Percentiles rank a stretch among this genome's conserved stretches.
These are phyloP conservation scores for Gymnarchus niloticus DNA, from an alignment of 2,113 vertebrate species.

Conservation along the genomic window DNA sequence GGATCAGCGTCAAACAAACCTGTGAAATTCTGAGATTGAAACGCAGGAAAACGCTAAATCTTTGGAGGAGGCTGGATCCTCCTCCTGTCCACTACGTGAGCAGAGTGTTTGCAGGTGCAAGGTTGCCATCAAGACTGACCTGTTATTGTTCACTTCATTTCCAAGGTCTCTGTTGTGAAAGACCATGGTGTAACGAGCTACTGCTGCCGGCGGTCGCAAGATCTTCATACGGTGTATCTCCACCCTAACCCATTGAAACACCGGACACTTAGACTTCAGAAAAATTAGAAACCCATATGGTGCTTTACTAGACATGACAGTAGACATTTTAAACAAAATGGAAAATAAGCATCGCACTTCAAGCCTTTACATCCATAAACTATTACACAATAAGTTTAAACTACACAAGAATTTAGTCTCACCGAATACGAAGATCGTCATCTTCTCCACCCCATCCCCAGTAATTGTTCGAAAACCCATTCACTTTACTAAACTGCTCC, in stretches of 20 bases:
- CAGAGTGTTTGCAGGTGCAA: no score
- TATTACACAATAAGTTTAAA: background rate
- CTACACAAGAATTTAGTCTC: slow-evolving; percentile 29
- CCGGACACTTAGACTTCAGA: background rate
- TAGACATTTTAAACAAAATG: background rate
- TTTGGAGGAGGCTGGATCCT: no score
- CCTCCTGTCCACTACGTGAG: no score
- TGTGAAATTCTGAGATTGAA: no score
- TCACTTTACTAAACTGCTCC: slow-evolving; percentile 83
- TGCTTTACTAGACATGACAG: background rate
- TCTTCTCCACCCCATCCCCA: slow-evolving; percentile 99
- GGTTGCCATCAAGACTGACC: slow-evolving; percentile 63
- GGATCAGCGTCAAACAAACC: no score
- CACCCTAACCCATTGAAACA: slow-evolving; percentile 62
- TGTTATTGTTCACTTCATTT: slow-evolving; percentile 77
- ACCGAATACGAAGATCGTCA: slow-evolving; percentile 93
- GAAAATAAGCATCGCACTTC: background rate
- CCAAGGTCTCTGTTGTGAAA: slow-evolving; percentile 86
- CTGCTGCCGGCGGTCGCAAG: slow-evolving; percentile 63
- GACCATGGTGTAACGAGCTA: slow-evolving; percentile 92
- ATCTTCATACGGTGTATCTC: slow-evolving; percentile 84
- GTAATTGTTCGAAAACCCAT: slow-evolving; percentile 95
- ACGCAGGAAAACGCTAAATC: no score
- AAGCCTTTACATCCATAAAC: background rate
- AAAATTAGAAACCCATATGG: background rate